phyloP scores from a whole-genome alignment of 2,113 vertebrate species.

The Abramis brama region DNA sequence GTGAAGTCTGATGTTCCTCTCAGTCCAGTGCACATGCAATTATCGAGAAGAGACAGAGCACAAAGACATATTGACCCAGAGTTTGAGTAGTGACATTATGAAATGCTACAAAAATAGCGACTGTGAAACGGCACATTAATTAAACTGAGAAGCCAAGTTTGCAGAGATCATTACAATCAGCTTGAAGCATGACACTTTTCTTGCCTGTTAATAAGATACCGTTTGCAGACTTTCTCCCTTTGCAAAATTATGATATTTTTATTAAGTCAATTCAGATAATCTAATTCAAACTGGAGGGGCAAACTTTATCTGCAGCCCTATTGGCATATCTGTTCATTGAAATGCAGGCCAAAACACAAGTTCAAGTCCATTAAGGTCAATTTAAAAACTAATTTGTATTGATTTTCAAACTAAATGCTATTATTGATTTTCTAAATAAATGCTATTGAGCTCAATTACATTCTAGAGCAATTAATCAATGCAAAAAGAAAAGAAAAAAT shows the following conservation, averaged over 20 bases:
- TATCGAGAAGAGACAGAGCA: constrained; percentile 7
- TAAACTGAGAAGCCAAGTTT: background rate
- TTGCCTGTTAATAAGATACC: background rate
- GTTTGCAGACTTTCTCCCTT: background rate
- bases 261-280: constrained; percentile 18
- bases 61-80: constrained; percentile 10
- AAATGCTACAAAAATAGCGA: background rate
- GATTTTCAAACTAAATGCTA: constrained; percentile 14
- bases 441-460: constrained; percentile 7
- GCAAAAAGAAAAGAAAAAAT: background rate
- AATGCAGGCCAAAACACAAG: constrained; percentile 16
- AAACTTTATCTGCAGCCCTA: background rate
- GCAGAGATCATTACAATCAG: constrained; percentile 2
- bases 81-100: background rate
- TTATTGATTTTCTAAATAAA: constrained; percentile 32
- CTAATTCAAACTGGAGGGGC: constrained; percentile 1
- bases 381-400: constrained; percentile 15
- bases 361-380: constrained; percentile 11
- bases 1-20: background rate
- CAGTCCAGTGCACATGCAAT: constrained; percentile 27
- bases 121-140: background rate
- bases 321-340: background rate
- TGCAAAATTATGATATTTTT: background rate
- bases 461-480: background rate
- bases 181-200: background rate